phyloP scores from a whole-genome alignment of 2,888 invertebrate genomes.

The Seira ritae region DNA sequence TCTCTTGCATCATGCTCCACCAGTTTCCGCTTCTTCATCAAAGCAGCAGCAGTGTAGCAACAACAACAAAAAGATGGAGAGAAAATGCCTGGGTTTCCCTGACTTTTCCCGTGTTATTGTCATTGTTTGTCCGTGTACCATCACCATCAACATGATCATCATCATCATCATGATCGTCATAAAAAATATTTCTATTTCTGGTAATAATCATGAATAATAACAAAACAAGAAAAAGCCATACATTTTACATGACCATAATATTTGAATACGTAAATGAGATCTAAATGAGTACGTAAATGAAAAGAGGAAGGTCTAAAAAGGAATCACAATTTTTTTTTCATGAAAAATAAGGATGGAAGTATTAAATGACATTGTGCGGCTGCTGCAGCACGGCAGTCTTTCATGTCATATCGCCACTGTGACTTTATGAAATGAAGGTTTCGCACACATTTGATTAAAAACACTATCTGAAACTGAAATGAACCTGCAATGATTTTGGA shows the following conservation, averaged over 20 bases:
- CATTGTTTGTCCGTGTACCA: slow-evolving; percentile 25
- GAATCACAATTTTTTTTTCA: too few species aligned
- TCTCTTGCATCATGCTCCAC: slow-evolving; percentile 56
- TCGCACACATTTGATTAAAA: too few species aligned
- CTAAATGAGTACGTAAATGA: not conserved
- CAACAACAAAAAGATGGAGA: slow-evolving; percentile 27
- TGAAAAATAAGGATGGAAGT: too few species aligned
- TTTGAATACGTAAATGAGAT: slow-evolving; percentile 11
- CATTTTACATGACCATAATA: slow-evolving; percentile 5
- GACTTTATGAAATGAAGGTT: too few species aligned
- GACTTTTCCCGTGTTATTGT: slow-evolving; percentile 36
- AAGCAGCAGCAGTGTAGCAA: slow-evolving; percentile 1
- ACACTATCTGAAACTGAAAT: too few species aligned
- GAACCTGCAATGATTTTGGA: too few species aligned
- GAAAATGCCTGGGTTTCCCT: not conserved
- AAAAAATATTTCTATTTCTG: slow-evolving; percentile 3
- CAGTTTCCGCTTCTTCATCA: slow-evolving; percentile 53
- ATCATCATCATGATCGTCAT: slow-evolving; percentile 35
- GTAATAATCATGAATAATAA: slow-evolving; percentile 14
- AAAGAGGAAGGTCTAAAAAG: too few species aligned
- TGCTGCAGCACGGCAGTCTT: too few species aligned
- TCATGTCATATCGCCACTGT: too few species aligned
- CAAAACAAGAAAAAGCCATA: slow-evolving; percentile 16
- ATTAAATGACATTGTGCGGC: too few species aligned
- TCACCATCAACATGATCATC: slow-evolving; percentile 36